Percentiles rank a stretch among this genome's conserved stretches.
These are phyloP conservation scores for Amphiprion percula DNA, from an alignment of 2,113 vertebrate genomes.

Conservation along the genomic window DNA sequence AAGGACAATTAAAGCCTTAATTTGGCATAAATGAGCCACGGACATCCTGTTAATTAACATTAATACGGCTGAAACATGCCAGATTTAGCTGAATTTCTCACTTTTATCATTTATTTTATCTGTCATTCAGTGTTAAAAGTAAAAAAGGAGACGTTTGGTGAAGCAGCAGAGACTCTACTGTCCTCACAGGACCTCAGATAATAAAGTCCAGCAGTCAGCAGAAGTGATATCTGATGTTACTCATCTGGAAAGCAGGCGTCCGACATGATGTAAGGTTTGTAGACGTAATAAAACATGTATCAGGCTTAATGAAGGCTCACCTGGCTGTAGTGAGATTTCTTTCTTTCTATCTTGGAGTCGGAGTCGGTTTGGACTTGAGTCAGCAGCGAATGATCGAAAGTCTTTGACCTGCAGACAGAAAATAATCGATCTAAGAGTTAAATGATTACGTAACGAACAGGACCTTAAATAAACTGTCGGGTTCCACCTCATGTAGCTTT, in stretches of 20 bases:
- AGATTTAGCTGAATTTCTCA: too few relatives aligned
- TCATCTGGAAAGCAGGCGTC: not conserved
- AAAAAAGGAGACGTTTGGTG: too few relatives aligned
- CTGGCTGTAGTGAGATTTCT: slow-evolving; percentile 91
- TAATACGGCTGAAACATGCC: not conserved
- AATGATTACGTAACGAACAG: not conserved
- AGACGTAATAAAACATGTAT: slow-evolving; percentile 10
- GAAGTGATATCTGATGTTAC: not conserved
- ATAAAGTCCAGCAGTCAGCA: too few relatives aligned
- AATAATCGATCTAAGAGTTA: too few relatives aligned
- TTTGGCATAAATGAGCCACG: not conserved
- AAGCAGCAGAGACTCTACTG: too few relatives aligned
- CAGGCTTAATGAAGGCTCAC: slow-evolving; percentile 67
- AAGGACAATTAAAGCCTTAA: not conserved
- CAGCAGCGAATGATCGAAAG: slow-evolving; percentile 81
- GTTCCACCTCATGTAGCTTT: too few relatives aligned
- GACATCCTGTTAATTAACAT: not conserved
- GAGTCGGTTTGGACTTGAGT: slow-evolving; percentile 76
- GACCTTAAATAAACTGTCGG: not conserved
- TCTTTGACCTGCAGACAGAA: slow-evolving; percentile 86
- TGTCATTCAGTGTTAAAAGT: too few relatives aligned
- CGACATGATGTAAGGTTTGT: slow-evolving; percentile 1
- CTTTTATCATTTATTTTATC: too few relatives aligned
- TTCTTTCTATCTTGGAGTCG: slow-evolving; percentile 89
- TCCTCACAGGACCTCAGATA: too few relatives aligned